Evolutionary conservation across 2,888 invertebrate genomes (phyloP), one percentile per base, ranked within the genome.

Genomic region (Acleris laterana): DNA sequence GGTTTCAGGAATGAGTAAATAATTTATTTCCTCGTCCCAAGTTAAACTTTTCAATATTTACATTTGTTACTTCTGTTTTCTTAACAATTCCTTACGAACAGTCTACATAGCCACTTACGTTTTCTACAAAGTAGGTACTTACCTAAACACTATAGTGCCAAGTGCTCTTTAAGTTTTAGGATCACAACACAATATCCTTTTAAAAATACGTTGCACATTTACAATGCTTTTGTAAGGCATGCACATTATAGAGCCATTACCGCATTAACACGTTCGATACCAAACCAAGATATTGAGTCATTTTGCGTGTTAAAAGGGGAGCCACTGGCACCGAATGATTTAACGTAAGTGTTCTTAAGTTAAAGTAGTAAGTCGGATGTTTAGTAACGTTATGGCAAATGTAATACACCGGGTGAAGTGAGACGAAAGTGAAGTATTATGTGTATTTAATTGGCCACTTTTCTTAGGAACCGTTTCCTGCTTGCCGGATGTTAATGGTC

Each of bases 391-490:
- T 82, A 71, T 68, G 57, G 64, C 73, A 68, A 72, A 73, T 82
- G 79, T 80, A 75, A 72, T 79, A 76, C 73, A 82, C 81, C 72
- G 77, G 72, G 82, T 84, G 71, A 75, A 79, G 74, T 77, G 17
- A 60, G 75, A 68, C 72, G 71, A 71, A 76, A 71, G 79, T 80
- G 80, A 81, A 80, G 81, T 80, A 82, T 78, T 80, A 78, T 81
- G 83, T 85, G 80, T 83, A 82, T 78, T 73, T 90, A 92, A 92
- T 92, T 90, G 89, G 87, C 88, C 87, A 87, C 88, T 92, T 88
- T 88, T 89, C 86, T 84, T 83, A 87, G 81, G 83, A 58, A 28
- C 28, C 17, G 49, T 65, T 61, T 61, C 60, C 56, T 60, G 49
- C 13, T 3, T 38, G n/a, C n/a, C 64, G 59, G 65, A 65, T 61